phyloP scores from a whole-genome alignment of 2,797 vertebrate species.

The Telmatherina bonti region DNA sequence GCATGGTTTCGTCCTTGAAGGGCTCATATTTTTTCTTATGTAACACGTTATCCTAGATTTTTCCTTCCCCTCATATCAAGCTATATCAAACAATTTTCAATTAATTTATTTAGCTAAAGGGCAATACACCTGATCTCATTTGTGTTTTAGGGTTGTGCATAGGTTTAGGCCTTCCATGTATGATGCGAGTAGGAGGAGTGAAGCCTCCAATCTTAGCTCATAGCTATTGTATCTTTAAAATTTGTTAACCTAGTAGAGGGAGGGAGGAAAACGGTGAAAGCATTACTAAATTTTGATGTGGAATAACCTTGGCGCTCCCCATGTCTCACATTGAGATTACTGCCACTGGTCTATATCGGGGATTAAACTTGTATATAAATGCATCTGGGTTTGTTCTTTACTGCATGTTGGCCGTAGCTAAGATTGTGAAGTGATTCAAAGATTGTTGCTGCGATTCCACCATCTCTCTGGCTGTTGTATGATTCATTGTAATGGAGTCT shows the following conservation, averaged over 20 bases:
- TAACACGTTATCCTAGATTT: constrained; percentile 38
- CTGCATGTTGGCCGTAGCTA: constrained; percentile 60
- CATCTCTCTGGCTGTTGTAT: constrained; percentile 61
- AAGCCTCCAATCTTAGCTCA: constrained; percentile 4
- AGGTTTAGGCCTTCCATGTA: not conserved
- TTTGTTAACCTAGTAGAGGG: not conserved
- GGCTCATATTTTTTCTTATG: constrained; percentile 49
- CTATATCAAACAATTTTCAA: not conserved
- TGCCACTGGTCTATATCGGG: constrained; percentile 27
- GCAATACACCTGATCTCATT: constrained; percentile 7
- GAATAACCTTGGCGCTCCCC: constrained; percentile 15
- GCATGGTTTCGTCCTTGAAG: constrained; percentile 75
- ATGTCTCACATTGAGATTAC: constrained; percentile 12
- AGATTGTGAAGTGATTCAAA: constrained; percentile 73
- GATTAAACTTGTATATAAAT: constrained; percentile 16
- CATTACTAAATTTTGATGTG: constrained; percentile 11
- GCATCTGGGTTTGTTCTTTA: constrained; percentile 53
- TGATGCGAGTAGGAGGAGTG: not conserved
- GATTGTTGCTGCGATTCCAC: constrained; percentile 76
- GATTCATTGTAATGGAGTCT: constrained; percentile 65
- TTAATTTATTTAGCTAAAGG: constrained; percentile 1
- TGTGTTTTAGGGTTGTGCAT: not conserved
- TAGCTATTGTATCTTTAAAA: constrained; percentile 2
- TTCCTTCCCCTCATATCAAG: constrained; percentile 6
- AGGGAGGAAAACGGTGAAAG: not conserved